Conservation (phyloP, 2,888 invertebrate genomes). For the Serripes groenlandicus region DNA sequence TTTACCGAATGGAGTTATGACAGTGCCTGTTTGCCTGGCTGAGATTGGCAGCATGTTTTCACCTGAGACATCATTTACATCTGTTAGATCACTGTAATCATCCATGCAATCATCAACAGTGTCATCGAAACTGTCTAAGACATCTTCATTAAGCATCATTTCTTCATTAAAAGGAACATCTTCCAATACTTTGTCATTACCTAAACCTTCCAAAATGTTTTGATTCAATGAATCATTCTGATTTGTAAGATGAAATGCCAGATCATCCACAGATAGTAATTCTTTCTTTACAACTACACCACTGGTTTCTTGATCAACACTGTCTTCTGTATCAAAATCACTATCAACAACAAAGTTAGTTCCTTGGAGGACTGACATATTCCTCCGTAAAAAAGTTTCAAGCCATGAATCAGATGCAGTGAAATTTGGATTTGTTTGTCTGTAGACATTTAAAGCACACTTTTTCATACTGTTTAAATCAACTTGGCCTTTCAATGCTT, state of each 20-base stretch:
- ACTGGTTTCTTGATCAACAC: background rate
- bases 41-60: slow-evolving; percentile 10
- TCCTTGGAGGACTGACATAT: slow-evolving; percentile 59
- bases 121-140: slow-evolving; percentile 34
- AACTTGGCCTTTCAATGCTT: slow-evolving; percentile 53
- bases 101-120: slow-evolving; percentile 42
- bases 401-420: slow-evolving; percentile 63
- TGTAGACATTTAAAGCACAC: slow-evolving; percentile 54
- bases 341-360: slow-evolving; percentile 51
- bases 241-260: slow-evolving; percentile 11
- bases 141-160: slow-evolving; percentile 44
- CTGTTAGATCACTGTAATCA: slow-evolving; percentile 7
- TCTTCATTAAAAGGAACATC: slow-evolving; percentile 41
- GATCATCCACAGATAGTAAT: slow-evolving; percentile 22
- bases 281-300: slow-evolving; percentile 43
- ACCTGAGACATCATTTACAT: background rate
- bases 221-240: background rate
- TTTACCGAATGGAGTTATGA: slow-evolving; percentile 58
- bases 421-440: slow-evolving; percentile 56
- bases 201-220: slow-evolving; percentile 17
- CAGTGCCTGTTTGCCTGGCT: slow-evolving; percentile 1
- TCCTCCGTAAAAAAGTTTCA: slow-evolving; percentile 55
- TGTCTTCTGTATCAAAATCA: background rate
- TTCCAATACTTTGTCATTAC: slow-evolving; percentile 35
- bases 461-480: slow-evolving; percentile 59